Percentiles rank a stretch among this genome's conserved stretches.
These are phyloP conservation scores for Drosophila oshimai DNA, from an alignment of 1,140 invertebrate genomes.

Conservation along the genomic window DNA sequence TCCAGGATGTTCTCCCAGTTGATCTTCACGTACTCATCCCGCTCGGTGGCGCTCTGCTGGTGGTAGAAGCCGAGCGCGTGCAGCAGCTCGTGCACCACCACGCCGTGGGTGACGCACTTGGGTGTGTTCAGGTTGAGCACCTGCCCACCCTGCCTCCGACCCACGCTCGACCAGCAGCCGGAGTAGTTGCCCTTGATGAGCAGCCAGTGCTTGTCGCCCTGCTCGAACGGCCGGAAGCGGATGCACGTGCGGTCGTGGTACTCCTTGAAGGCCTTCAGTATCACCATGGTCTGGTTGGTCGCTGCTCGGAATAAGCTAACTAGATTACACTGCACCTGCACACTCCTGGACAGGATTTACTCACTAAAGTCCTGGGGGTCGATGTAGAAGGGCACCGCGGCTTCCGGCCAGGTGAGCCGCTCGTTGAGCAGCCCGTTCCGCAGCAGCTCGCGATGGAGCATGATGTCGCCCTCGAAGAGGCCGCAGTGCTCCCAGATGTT, in stretches of 20 bases:
- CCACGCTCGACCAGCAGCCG: conserved; percentile 92
- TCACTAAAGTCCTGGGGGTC: conserved; percentile 87
- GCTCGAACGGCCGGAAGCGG: conserved; percentile 87
- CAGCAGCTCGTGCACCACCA: conserved; percentile 87
- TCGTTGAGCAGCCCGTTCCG: conserved; percentile 86
- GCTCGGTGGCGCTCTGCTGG: conserved; percentile 88
- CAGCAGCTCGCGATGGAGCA: conserved; percentile 82
- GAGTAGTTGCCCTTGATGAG: conserved; percentile 86
- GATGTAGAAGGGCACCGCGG: conserved; percentile 87
- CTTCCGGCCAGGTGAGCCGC: conserved; percentile 86
- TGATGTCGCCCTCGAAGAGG: conserved; percentile 85
- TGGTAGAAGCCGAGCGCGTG: conserved; percentile 89
- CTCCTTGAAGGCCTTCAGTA: conserved; percentile 86
- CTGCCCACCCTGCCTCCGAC: conserved; percentile 85
- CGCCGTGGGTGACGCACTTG: conserved; percentile 84
- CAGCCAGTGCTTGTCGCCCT: conserved; percentile 86
- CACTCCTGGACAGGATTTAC: conserved; percentile 32
- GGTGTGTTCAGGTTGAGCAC: conserved; percentile 85
- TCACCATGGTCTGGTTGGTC: conserved; percentile 84
- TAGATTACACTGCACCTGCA: no score
- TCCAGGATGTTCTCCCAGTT: conserved; percentile 86
- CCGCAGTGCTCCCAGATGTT: conserved; percentile 87
- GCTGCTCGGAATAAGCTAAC: conserved; percentile 1
- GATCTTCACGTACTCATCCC: conserved; percentile 88
- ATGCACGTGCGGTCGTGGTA: conserved; percentile 89